Evolutionary conservation across 2,797 vertebrate species (phyloP).

Genomic region (Tauraco hartlaubi): DNA sequence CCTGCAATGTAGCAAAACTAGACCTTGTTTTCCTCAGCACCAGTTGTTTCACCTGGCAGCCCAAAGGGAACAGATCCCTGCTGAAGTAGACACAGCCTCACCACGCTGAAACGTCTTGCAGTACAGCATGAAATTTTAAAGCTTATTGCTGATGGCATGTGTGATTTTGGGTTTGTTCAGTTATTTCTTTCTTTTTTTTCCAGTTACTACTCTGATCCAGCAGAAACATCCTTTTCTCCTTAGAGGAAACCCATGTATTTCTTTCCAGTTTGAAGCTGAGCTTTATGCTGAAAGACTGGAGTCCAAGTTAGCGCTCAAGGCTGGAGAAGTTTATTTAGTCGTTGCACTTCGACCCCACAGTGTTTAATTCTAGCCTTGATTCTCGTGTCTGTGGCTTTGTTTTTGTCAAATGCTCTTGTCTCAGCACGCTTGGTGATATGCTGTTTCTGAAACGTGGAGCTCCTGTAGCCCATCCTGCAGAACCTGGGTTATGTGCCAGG

Average conservation of each 20-base stretch:
- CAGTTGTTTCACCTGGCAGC: background rate
- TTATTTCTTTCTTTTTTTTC: background rate
- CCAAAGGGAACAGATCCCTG: background rate
- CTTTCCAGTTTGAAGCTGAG: background rate
- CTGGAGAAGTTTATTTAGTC: background rate
- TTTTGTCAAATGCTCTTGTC: background rate
- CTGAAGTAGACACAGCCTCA: background rate
- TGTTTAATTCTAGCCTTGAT: background rate
- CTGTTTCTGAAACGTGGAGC: background rate
- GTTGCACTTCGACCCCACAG: background rate
- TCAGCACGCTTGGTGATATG: background rate
- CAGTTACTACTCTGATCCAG: background rate
- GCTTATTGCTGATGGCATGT: background rate
- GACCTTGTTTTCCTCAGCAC: background rate
- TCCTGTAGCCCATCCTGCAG: background rate
- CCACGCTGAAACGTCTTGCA: background rate
- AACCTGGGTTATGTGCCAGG: background rate
- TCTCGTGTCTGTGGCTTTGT: background rate
- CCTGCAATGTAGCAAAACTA: background rate
- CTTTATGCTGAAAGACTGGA: background rate
- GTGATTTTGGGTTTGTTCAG: background rate
- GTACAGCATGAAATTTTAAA: background rate
- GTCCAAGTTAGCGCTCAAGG: background rate
- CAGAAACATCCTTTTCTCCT: background rate
- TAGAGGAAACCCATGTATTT: background rate